Conservation (phyloP, 2,113 vertebrate species). For the Eidolon helvum region DNA sequence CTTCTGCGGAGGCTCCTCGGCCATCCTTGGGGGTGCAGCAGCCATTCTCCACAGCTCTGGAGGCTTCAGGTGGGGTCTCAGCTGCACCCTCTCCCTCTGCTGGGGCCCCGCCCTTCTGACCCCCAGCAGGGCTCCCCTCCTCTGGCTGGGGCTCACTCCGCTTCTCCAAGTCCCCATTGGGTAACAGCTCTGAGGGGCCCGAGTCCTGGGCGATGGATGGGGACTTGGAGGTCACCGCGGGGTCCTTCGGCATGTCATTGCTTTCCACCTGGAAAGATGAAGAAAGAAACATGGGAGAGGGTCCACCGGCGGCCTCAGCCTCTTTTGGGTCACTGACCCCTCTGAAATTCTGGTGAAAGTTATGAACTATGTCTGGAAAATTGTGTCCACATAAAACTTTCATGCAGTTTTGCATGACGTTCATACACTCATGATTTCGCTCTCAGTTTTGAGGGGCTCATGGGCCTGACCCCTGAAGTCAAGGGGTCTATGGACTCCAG, state of each 20-base stretch:
- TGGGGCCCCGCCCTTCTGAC: conserved; percentile 78
- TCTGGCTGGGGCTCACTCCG: conserved; percentile 81
- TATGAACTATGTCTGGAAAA: background rate
- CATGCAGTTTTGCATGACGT: background rate
- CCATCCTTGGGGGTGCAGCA: conserved; percentile 86
- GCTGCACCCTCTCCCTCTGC: conserved; percentile 84
- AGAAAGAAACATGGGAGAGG: background rate
- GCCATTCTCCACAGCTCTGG: conserved; percentile 90
- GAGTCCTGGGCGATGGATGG: conserved; percentile 83
- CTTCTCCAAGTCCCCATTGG: conserved; percentile 92
- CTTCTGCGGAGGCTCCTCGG: conserved; percentile 84
- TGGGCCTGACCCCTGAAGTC: background rate
- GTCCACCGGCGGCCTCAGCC: background rate
- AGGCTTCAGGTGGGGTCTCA: conserved; percentile 81
- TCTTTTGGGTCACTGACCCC: background rate
- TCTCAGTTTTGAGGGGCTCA: background rate
- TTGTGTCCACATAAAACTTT: background rate
- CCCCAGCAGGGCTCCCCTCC: conserved; percentile 81
- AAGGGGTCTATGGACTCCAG: background rate
- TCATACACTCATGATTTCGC: background rate
- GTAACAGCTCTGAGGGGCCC: conserved; percentile 85
- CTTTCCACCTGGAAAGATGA: conserved; percentile 86
- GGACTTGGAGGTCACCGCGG: conserved; percentile 84
- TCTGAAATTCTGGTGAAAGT: background rate
- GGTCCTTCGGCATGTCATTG: conserved; percentile 86